Evolutionary conservation across 2,797 vertebrate species (phyloP), one percentile per base, ranked within the genome.

Genomic region (Gephyroberyx darwinii): DNA sequence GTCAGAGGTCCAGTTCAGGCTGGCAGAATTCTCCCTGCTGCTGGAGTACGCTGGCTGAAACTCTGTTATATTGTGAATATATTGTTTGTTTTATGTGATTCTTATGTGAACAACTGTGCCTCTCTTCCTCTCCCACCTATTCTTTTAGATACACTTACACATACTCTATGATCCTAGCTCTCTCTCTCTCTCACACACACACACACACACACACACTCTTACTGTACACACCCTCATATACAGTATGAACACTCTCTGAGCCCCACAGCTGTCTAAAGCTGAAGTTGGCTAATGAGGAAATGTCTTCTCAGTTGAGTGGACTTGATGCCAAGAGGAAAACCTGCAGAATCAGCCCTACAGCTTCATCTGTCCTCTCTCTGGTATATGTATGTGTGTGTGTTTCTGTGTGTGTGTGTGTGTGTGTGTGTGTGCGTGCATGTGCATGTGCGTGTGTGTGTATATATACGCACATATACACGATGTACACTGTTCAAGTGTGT

Each of bases 291-390:
- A 94, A 94, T 93, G 90, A 93, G 90, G 90, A 92, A 90, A 88
- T 92, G 90, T 93, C 92, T 93, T 89, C 85, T 92, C 92, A 93
- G 89, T 89, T 90, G 88, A 94, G 86, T 92, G 91, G 90, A 92
- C 91, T 91, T 87, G 74, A 93, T 90, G 91, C 92, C 91, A 85
- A 77, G 77, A 90, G 88, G 83, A 91, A 91, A 92, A 91, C 88
- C 93, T 92, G 91, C 91, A 89, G 88, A 93, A 92, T 93, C 91
- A 93, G 88, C 89, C 88, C 86, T 90, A 91, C 91, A 91, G 88
- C 90, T 92, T 92, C 70, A 82, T 92, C 89, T 90, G 87, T 90
- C 88, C 87, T 82, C 79, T 82, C 63, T 83, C 61, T 79, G 52
- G 54, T 87, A 84, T 47, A 75, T 81, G 65, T 80, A 70, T 74